Evolutionary conservation across 2,888 invertebrate genomes (phyloP), one percentile per base, ranked within the genome.

Genomic region (Parapristionchus giblindavisi): DNA sequence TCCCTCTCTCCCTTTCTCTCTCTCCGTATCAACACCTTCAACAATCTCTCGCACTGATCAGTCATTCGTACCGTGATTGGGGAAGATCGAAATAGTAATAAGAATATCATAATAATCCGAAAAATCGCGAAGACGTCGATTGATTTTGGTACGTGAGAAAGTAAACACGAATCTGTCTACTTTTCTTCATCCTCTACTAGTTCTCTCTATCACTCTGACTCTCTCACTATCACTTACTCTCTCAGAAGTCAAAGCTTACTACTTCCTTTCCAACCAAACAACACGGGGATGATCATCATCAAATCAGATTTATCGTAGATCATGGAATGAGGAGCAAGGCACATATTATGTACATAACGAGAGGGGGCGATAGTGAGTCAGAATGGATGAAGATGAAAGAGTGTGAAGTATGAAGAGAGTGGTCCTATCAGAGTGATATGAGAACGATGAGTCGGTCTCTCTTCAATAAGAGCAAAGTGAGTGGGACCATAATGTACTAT

Each of bases 341-440:
- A n/a, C n/a, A 21, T 65, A 32, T 36, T 60, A 60, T 60, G 43
- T 65, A 65, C 63, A 65, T 17, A 17, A 65, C 43, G n/a, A n/a
- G n/a, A n/a, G 63, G 43, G 63, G 63, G 63, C 29, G 63, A 43
- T 27, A 36, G 5, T 65, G 63, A 65, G 63, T 65, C 63, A 65
- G 21, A 5, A 24, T 21, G 24, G 52, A 52, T 60, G 54, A 54
- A 24, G 52, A 52, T 52, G 54, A 54, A 11, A 11, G 3, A 21
- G n/a, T 54, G n/a, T 11, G 27, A 32, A 32, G 24, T 11, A 17
- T n/a, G 24, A 32, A 60, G 60, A 36, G 36, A 60, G 60, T 60
- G 34, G 60, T 21, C 54, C n/a, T n/a, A n/a, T n/a, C n/a, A n/a
- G n/a, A n/a, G n/a, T n/a, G n/a, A n/a, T n/a, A n/a, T n/a, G n/a